Base-by-base conservation (phyloP, 2,888 invertebrate species). In the Pherbina coryleti region DNA sequence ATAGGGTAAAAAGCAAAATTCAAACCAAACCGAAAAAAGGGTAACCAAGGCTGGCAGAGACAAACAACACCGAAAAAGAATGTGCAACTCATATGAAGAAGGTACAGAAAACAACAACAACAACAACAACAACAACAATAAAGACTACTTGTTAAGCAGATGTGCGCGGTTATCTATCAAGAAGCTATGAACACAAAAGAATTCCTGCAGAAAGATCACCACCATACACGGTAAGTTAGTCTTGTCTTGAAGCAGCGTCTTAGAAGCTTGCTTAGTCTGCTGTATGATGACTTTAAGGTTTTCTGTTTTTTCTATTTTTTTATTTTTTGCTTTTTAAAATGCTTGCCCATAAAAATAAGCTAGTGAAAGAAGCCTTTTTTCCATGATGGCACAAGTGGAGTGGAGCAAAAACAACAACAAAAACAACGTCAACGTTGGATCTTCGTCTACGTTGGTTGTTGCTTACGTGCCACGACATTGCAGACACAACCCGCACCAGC, bases 401-500 rank as follows among this genome's bases (percentile, higher is more conserved):
- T 49, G 17, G n/a, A 22, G 28, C 8, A 49, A 51, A 7, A 22
- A 51, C 11, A 60, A n/a, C 57, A 8, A 57, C 57, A 31, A 8
- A 66, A 31, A 17, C 14, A 28, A 67, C 8, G 34, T 22, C 66
- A 22, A 3, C 8, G 8, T 25, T 1, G 60, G n/a, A n/a, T 60
- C 28, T 5, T 60, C 28, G 11, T 19, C 28, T 28, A 17, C 19
- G 60, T 44, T 14, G 37, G 1, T 44, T 1, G 64, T 31, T 1
- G 17, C 34, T 34, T 34, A 5, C 64, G 34, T 55, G 1, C 22
- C 19, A 19, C 7, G 11, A 44, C 14, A 7, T 44, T 44, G 74
- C 78, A 82, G 80, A 82, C 82, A 76, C 82, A 83, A 83, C 84
- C 84, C 83, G 82, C 84, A 82, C 82, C 82, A 81, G 2, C 2